A percentile compares a stretch with the other conserved stretches of the same genome.
Conservation (phyloP, 2,113 vertebrate genomes). For the Dendrocopos noguchii region DNA sequence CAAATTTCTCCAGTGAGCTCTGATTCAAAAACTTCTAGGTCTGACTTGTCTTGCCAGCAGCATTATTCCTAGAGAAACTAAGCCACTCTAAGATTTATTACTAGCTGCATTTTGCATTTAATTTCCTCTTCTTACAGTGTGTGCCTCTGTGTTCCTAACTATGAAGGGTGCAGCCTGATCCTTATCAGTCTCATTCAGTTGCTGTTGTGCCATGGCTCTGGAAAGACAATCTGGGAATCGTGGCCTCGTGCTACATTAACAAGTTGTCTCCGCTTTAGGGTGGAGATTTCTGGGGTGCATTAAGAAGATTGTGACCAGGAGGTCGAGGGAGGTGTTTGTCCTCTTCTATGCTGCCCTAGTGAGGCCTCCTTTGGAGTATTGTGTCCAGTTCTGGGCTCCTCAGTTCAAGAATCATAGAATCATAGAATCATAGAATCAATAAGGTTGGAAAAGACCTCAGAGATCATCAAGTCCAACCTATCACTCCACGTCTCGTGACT, state of each 20-base stretch:
- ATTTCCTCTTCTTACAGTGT: slow-evolving; percentile 62
- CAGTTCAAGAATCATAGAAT: no score
- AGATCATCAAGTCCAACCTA: no score
- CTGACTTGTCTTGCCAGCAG: slow-evolving; percentile 49
- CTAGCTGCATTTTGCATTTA: slow-evolving; percentile 58
- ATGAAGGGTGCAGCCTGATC: slow-evolving; percentile 53
- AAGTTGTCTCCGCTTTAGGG: background rate
- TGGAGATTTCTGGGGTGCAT: background rate
- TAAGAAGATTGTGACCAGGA: no score
- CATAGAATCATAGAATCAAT: no score
- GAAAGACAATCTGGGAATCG: slow-evolving; percentile 6
- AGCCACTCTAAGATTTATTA: slow-evolving; percentile 61
- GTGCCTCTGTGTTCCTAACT: slow-evolving; percentile 47
- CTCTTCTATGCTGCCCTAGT: no score
- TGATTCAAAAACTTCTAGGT: slow-evolving; percentile 46
- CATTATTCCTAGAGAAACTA: slow-evolving; percentile 66
- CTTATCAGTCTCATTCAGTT: slow-evolving; percentile 20
- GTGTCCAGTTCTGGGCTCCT: no score
- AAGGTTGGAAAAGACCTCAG: no score
- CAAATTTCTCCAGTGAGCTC: slow-evolving; percentile 10
- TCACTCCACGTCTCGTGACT: no score
- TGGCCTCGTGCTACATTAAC: background rate
- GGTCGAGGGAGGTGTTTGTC: no score
- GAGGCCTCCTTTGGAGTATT: no score
- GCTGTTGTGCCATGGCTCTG: background rate